A percentile compares a stretch with the other conserved stretches of the same genome.
Conservation (phyloP, 2,797 vertebrate genomes). For the Aldrovandia affinis region DNA sequence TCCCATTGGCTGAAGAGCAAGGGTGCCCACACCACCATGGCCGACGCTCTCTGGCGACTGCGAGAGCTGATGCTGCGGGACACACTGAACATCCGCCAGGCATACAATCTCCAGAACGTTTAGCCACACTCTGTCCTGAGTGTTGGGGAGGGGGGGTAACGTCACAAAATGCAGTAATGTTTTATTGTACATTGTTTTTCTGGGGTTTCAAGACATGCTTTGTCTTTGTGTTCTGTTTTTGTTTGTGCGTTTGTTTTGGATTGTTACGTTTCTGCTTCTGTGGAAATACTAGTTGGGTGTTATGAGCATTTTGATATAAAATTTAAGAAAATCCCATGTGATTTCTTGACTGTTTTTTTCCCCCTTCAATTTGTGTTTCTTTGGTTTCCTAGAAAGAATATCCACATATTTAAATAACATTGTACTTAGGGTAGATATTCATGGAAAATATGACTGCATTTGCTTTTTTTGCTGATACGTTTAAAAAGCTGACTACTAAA, state of each 20-base stretch:
- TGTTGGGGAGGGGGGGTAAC: background rate
- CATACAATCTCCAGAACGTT: conserved; percentile 85
- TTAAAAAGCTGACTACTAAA: no score
- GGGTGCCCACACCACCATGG: conserved; percentile 97
- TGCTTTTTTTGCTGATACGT: no score
- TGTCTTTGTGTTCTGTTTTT: conserved; percentile 50
- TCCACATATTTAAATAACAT: background rate
- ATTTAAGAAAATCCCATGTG: conserved; percentile 2
- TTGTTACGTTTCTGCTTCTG: conserved; percentile 35
- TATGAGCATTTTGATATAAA: conserved; percentile 32
- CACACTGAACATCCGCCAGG: conserved; percentile 92
- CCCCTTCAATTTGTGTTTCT: background rate
- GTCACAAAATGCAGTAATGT: conserved; percentile 38
- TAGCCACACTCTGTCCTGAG: conserved; percentile 48
- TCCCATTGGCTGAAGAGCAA: conserved; percentile 98
- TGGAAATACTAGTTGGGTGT: conserved; percentile 57
- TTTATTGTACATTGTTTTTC: conserved; percentile 35
- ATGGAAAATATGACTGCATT: no score
- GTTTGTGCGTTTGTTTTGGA: conserved; percentile 44
- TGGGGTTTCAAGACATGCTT: conserved; percentile 47
- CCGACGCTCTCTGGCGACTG: conserved; percentile 94
- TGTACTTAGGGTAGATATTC: background rate
- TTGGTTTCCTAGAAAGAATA: background rate
- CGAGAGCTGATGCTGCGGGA: conserved; percentile 97
- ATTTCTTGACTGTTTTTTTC: background rate